Evolutionary conservation across 2,113 vertebrate species (phyloP), one percentile per base, ranked within the genome.

Genomic region (Cnemophilus loriae): DNA sequence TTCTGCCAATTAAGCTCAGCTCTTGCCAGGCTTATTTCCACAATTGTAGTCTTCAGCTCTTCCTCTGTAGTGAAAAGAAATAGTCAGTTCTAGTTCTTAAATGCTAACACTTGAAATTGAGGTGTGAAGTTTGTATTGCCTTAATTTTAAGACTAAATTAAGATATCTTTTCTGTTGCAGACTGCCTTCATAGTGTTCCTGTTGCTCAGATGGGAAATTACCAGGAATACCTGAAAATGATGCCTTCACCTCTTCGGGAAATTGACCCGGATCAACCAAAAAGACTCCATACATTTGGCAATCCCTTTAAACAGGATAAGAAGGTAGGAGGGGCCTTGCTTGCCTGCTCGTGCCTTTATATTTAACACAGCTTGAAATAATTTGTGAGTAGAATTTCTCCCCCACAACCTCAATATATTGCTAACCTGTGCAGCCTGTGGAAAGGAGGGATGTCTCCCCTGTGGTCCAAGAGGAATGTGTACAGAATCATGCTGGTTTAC

Each of bases 181-280:
- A 98, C 92, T 98, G 97, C 74, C 97, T 98, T 95, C 98, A 98
- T 61, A 98, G 98, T 52, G 97, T 98, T 77, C 98, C 98, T 67
- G 98, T 98, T 52, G 98, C 98, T 96, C 98, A 98, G 84, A 98
- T 98, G 98, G 98, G 98, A 53, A 98, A 98, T 94, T 98, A 98
- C 75, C 98, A 98, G 96, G 98, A 98, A 64, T 98, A 98, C 74
- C 97, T 98, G 75, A 98, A 98, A 97, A 97, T 97, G 70, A 93
- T 98, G 98, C 97, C 98, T 94, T 98, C 98, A 44, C 98, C 98
- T 41, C 98, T 98, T 93, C 96, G 98, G 68, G 98, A 98, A 87
- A 97, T 98, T 67, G 98, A 98, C 94, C 98, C 98, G 41, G 98
- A 98, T 89, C 98, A 98, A 84, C 98, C 98, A 33, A 98, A 98